These are phyloP conservation scores for Leptobrachium leishanense DNA, from an alignment of 2,113 vertebrate species.

Conservation along the genomic window DNA sequence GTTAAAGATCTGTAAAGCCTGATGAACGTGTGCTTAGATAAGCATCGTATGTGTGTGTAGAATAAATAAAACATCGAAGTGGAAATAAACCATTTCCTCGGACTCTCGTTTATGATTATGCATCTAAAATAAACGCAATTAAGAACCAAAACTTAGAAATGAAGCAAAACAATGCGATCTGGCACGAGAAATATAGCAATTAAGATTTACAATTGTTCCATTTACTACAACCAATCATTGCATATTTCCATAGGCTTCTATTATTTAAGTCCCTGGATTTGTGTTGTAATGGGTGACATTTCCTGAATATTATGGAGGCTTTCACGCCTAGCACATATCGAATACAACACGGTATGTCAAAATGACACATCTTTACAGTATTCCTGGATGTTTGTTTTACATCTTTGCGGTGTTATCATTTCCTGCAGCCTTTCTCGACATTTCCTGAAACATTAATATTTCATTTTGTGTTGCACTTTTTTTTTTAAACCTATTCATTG, in stretches of 20 bases:
- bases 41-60: no score
- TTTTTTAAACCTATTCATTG: slow-evolving; percentile 13
- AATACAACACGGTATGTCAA: slow-evolving; percentile 6
- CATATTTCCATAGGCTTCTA: not conserved
- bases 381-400: slow-evolving; percentile 30
- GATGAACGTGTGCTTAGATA: no score
- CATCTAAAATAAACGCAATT: no score
- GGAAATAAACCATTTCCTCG: no score
- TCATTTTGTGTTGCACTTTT: slow-evolving; percentile 9
- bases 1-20: no score
- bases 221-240: not conserved
- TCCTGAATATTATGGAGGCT: slow-evolving; percentile 13
- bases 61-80: no score
- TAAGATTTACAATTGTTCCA: not conserved
- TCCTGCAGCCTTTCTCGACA: slow-evolving; percentile 30
- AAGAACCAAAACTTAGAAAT: not conserved
- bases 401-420: slow-evolving; percentile 31
- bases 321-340: slow-evolving; percentile 8
- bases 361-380: slow-evolving; percentile 13
- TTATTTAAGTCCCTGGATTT: not conserved
- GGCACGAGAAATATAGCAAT: not conserved
- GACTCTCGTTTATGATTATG: no score
- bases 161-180: not conserved
- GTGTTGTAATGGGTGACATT: slow-evolving; percentile 8
- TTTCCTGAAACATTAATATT: slow-evolving; percentile 34